Evolutionary conservation across 2,888 invertebrate species (phyloP), one percentile per base, ranked within the genome.

Genomic region (Calameuta filiformis): DNA sequence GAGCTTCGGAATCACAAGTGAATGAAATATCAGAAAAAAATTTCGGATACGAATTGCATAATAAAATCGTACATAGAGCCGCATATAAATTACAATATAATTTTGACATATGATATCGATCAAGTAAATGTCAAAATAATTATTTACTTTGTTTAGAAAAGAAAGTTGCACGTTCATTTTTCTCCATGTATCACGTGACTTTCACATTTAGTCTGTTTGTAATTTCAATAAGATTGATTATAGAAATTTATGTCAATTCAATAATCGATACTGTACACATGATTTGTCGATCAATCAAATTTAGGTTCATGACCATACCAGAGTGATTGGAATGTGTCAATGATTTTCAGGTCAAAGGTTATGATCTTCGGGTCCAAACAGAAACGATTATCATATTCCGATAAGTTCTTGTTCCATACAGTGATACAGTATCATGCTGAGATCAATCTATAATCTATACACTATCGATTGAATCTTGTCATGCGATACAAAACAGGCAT

Each of bases 321-420:
- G 23, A 56, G 56, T 56, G 56, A 23, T 23, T 56, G 56, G 56
- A 56, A 56, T 23, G 56, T 56, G 9, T 56, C 23, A 56, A 56
- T 23, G 23, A 56, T 56, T 56, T 56, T 15, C 9, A 56, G 23
- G 56, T 56, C 23, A 56, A 56, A 56, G 23, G 56, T 56, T 56
- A 23, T 15, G 15, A 56, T 56, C 56, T 56, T 56, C 56, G 0
- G 23, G 23, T 23, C 56, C 23, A 56, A 56, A 56, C 56, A 56
- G 69, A 76, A 81, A 78, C 76, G 76, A 77, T 80, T 77, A 81
- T 81, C 81, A 81, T 80, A 76, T 80, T 80, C 68, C 73, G 74
- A 76, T 76, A 81, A 78, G 80, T 81, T 78, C 75, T 69, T 30
- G 75, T 73, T 73, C 73, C 73, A 71, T 71, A 12, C 31, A 34